Base-by-base conservation (phyloP, 2,888 invertebrate species). In the Cryptus armator region DNA sequence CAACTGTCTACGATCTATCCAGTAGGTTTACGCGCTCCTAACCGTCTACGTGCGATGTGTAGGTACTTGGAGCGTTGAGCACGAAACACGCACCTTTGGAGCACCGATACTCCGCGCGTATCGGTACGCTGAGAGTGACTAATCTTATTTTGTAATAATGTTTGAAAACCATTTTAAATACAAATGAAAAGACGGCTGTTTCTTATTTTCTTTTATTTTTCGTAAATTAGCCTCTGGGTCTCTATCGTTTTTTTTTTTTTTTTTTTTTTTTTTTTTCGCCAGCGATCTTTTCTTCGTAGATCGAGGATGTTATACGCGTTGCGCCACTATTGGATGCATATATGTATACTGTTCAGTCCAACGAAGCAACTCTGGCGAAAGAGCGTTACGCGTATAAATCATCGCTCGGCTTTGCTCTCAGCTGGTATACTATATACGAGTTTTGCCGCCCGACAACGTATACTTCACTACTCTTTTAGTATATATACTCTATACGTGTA, bases 1-100 rank as follows among this genome's bases (percentile, higher is more conserved):
- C 83, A 66, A 72, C 56, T 43, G 83, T 83, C 83, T 72, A 72
- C 66, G 77, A 82, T 77, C 82, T 78, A 77, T 77, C 82, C 16
- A 51, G 76, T 59, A 19, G 37, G 37, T 9, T 37, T 9, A 7
- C 37, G 37, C 37, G 37, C 37, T 37, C 37, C 7, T 0, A 37
- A 37, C 9, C 37, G 37, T 37, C 7, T 53, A 19, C 53, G 53
- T 53, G 19, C 53, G 37, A 37, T 37, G 5, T 37, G 37, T 37
- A 24, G 24, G 24, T 24, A 37, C 37, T 9, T 37, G 6, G 37
- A 37, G 37, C 0, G 37, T 37, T 37, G 37, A 7, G 37, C 37
- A 37, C 7, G 37, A 37, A 37, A 37, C 37, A 37, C 37, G 37
- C 37, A 37, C 37, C 37, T 37, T 37, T 9, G 37, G 37, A 37